Percentiles rank a stretch among this genome's conserved stretches.
phyloP scores from a whole-genome alignment of 2,113 vertebrate species.

The Trogon melanurus region DNA sequence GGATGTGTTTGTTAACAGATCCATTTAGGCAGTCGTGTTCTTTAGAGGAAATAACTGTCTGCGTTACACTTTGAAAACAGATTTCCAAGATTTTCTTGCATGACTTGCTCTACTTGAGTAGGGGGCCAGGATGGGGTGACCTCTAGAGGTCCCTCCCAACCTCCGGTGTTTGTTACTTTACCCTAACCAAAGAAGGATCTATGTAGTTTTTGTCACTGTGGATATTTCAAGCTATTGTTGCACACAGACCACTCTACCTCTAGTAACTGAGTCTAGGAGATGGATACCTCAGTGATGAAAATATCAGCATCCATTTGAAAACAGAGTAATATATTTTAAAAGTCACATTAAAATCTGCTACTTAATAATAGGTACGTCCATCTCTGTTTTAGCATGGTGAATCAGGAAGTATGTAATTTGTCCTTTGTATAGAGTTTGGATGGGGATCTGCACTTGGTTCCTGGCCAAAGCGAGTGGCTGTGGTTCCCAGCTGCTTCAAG shows the following conservation, averaged over 20 bases:
- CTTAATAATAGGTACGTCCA: neutral
- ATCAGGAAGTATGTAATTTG: neutral
- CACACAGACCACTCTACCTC: neutral
- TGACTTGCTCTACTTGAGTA: neutral
- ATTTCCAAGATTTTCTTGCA: neutral
- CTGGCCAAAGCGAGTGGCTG: neutral
- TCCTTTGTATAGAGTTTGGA: neutral
- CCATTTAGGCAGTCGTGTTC: neutral
- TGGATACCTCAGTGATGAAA: neutral
- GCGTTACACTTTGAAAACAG: neutral
- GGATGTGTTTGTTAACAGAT: neutral
- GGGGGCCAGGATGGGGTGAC: neutral
- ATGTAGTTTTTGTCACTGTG: neutral
- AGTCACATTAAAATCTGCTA: neutral
- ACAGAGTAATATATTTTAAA: neutral
- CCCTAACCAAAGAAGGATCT: neutral
- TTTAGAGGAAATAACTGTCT: neutral
- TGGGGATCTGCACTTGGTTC: neutral
- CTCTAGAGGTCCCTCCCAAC: neutral
- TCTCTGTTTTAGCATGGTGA: neutral
- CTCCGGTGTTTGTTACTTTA: neutral
- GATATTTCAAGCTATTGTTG: neutral
- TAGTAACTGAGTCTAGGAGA: neutral
- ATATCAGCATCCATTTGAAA: neutral
- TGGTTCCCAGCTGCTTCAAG: neutral